Base-by-base conservation (phyloP, 2,888 invertebrate genomes). In the Frankliniella fusca region DNA sequence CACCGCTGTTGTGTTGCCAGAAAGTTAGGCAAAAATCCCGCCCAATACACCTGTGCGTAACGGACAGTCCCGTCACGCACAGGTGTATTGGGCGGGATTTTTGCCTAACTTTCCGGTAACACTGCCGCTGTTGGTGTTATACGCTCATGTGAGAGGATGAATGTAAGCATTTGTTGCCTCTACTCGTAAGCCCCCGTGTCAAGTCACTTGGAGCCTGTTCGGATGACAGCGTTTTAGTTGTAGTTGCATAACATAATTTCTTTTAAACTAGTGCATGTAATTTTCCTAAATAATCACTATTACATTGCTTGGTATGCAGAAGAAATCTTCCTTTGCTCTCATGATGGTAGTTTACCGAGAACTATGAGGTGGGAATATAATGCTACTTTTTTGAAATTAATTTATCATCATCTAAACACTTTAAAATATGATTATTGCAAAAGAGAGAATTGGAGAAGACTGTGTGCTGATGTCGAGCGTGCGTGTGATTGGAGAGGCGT, bases 381-480 rank as follows among this genome's bases (percentile, higher is more conserved):
- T 9, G 27, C 23, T 76, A 27, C 27, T 23, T 10, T 9, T 76
- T 27, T 11, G 8, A 11, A 76, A 76, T 20, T n/a, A 61, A 54
- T 15, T 54, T 18, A 7, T 61, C 61, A 61, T 18, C 61, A 20
- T 61, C 61, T 20, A 61, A 54, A 20, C n/a, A 61, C 15, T 20
- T 20, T 15, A 18, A 61, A 61, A 10, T 61, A 20, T 61, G 61
- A 54, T 54, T n/a, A 61, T 15, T 15, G 5, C 18, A 7, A 7
- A 23, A 27, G 70, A 76, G 70, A 76, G 70, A 76, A 12, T 27
- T 27, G 12, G 70, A 76, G 70, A 76, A 76, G 70, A 76, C 70
- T 76, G 70, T 38, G 38, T 38, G 38, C 27, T 76, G 10, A 23
- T 23, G 27, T 12, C 23, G 70, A 9, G 8, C 61, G 61, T 20